These are phyloP conservation scores for Calyptommatus sinebrachiatus DNA, from an alignment of 2,113 vertebrate genomes.

Conservation along the genomic window DNA sequence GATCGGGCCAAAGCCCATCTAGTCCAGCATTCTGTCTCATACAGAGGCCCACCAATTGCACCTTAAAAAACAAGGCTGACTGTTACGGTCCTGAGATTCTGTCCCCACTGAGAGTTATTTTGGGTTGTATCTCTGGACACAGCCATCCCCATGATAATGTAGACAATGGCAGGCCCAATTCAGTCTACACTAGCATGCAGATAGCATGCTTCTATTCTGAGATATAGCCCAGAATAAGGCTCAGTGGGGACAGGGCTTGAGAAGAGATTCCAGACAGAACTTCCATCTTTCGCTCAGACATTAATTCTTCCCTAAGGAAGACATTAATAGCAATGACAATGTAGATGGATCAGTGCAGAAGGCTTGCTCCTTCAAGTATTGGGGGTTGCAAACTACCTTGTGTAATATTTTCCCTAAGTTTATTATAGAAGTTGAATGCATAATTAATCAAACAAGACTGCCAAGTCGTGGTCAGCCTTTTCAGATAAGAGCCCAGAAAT, in stretches of 20 bases:
- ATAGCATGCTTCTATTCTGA: no score
- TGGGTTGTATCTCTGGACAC: no score
- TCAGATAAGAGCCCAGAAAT: conserved; percentile 21
- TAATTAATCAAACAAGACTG: no score
- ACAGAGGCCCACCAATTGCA: no score
- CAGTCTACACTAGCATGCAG: no score
- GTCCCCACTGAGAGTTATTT: no score
- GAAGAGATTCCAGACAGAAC: conserved; percentile 15
- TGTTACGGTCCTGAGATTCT: conserved; percentile 16
- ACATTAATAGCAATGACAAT: conserved; percentile 19
- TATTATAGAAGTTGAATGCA: conserved; percentile 35
- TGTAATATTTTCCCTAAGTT: conserved; percentile 35
- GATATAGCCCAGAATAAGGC: no score
- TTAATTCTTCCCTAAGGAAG: conserved; percentile 49
- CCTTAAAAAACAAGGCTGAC: conserved; percentile 32
- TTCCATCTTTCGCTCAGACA: background rate
- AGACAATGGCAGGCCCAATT: no score
- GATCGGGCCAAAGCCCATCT: no score
- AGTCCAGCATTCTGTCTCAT: no score
- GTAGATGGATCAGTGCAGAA: conserved; percentile 18
- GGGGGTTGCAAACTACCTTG: conserved; percentile 42
- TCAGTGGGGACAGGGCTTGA: no score
- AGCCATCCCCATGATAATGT: no score
- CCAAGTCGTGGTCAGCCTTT: conserved; percentile 7
- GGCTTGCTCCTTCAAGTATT: conserved; percentile 32